Conservation (phyloP, 2,113 vertebrate species). For the Phyllostomus discolor region DNA sequence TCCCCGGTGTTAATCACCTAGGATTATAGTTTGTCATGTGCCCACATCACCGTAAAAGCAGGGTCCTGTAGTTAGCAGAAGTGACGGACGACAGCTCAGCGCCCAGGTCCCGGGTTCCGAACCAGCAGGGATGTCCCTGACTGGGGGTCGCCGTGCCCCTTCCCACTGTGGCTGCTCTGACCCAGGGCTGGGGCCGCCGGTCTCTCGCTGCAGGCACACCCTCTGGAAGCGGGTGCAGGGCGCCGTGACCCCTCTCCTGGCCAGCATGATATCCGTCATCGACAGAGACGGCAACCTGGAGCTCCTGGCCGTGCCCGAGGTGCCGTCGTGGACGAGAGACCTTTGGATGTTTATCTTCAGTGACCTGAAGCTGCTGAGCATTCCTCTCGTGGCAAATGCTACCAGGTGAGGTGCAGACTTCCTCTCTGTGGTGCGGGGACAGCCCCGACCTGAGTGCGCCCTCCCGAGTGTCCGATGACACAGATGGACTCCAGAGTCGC, state of each 20-base stretch:
- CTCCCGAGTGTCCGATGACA: too few relatives aligned
- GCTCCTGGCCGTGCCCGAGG: conserved; percentile 79
- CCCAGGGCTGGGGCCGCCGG: rapidly evolving
- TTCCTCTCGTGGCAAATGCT: conserved; percentile 75
- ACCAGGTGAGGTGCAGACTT: conserved; percentile 76
- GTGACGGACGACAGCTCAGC: rapidly evolving
- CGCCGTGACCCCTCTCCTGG: conserved; percentile 87
- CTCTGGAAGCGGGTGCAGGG: conserved; percentile 93
- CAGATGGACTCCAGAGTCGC: background rate
- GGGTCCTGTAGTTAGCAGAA: rapidly evolving
- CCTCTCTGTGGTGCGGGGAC: too few relatives aligned
- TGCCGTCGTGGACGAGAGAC: conserved; percentile 77
- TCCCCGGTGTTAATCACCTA: background rate
- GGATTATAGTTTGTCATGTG: too few relatives aligned
- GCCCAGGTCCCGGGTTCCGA: background rate
- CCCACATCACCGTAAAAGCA: background rate
- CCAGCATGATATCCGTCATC: conserved; percentile 87
- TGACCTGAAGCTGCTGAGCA: conserved; percentile 85
- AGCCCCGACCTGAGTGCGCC: rapidly evolving
- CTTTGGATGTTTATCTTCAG: conserved; percentile 94
- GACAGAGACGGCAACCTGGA: conserved; percentile 93
- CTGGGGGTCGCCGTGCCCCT: rapidly evolving
- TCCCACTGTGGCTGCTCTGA: rapidly evolving
- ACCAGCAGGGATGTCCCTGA: rapidly evolving
- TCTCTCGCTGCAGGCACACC: conserved; percentile 82